phyloP scores from a whole-genome alignment of 2,113 vertebrate genomes.

The Maccullochella peelii region DNA sequence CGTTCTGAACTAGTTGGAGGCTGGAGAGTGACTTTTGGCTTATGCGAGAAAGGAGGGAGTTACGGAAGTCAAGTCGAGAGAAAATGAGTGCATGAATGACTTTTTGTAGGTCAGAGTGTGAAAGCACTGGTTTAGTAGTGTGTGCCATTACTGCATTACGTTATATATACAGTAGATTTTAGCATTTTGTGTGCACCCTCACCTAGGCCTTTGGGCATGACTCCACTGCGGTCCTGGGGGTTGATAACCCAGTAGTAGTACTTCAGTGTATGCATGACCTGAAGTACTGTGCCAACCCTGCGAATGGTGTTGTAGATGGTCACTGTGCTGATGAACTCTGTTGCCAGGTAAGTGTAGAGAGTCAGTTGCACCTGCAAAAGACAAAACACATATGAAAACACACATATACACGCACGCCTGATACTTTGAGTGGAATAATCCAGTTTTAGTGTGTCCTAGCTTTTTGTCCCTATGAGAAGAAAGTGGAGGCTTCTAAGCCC shows the following conservation, averaged over 20 bases:
- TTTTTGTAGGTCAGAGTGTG: too few relatives aligned
- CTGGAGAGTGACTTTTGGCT: too few relatives aligned
- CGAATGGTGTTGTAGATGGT: slow-evolving; percentile 96
- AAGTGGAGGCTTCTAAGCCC: slow-evolving; percentile 4
- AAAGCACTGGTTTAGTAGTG: too few relatives aligned
- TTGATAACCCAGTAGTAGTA: slow-evolving; percentile 97
- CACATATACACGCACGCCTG: not conserved
- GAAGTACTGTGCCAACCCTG: slow-evolving; percentile 94
- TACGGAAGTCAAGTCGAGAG: too few relatives aligned
- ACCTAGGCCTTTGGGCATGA: slow-evolving; percentile 93
- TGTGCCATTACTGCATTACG: not conserved
- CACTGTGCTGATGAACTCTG: slow-evolving; percentile 96
- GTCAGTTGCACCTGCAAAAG: slow-evolving; percentile 90
- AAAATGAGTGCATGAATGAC: too few relatives aligned
- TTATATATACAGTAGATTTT: not conserved
- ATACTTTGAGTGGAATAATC: slow-evolving; percentile 2
- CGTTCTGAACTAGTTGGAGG: too few relatives aligned
- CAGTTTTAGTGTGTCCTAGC: slow-evolving; percentile 12
- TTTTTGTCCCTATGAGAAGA: slow-evolving; percentile 29
- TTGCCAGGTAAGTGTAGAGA: slow-evolving; percentile 95
- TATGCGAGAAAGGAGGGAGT: too few relatives aligned
- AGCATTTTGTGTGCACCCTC: slow-evolving; percentile 41
- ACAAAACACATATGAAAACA: slow-evolving; percentile 17
- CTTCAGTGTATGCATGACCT: slow-evolving; percentile 96
- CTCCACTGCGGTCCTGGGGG: slow-evolving; percentile 95